Percentiles rank a stretch among this genome's conserved stretches.
These are phyloP conservation scores for Ptychoptera albimana DNA, from an alignment of 2,888 invertebrate genomes.

Conservation along the genomic window DNA sequence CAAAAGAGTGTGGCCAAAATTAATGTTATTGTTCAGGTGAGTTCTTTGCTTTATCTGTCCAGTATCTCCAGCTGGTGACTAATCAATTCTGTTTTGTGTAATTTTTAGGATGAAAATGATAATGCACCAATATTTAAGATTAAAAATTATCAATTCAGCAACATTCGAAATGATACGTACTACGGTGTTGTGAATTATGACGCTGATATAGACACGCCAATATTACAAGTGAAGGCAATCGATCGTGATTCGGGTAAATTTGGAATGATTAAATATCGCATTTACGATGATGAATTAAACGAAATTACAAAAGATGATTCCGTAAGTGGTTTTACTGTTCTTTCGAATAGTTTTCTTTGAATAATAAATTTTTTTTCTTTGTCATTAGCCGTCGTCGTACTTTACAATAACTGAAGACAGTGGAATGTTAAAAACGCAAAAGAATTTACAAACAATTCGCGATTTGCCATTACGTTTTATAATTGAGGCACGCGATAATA, in stretches of 20 bases:
- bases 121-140: constrained; percentile 71
- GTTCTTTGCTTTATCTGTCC: background rate
- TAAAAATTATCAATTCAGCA: constrained; percentile 38
- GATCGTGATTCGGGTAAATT: constrained; percentile 75
- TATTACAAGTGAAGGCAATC: constrained; percentile 70
- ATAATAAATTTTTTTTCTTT: background rate
- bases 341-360: background rate
- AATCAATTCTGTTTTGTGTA: constrained; percentile 16
- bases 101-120: constrained; percentile 65
- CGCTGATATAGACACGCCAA: constrained; percentile 56
- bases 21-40: constrained; percentile 51
- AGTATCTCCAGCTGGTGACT: too few species aligned
- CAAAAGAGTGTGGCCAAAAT: constrained; percentile 58
- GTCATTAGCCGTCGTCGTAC: constrained; percentile 31
- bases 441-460: constrained; percentile 52
- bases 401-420: constrained; percentile 57
- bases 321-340: constrained; percentile 15
- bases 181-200: constrained; percentile 63
- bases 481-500: constrained; percentile 41
- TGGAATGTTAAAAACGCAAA: constrained; percentile 60
- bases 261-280: constrained; percentile 57
- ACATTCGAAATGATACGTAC: constrained; percentile 50
- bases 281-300: constrained; percentile 27
- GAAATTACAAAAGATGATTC: constrained; percentile 18
- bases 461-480: constrained; percentile 57